These are phyloP conservation scores for Micromys minutus DNA, from an alignment of 2,113 vertebrate species.

Conservation along the genomic window DNA sequence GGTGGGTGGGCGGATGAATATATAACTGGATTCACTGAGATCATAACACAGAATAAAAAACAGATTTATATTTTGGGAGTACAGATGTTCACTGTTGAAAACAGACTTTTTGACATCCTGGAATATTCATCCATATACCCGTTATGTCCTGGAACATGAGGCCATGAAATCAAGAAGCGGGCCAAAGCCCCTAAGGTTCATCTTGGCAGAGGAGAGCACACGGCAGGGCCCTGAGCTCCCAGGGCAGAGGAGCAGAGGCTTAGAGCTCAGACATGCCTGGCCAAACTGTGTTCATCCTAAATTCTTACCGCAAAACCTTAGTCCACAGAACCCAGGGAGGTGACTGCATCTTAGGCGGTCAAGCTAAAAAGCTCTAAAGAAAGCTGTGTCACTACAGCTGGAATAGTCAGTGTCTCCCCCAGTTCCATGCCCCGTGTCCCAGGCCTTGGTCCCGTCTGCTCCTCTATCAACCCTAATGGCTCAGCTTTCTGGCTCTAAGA, in stretches of 20 bases:
- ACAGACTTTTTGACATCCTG: neutral
- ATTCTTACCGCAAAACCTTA: rapidly evolving
- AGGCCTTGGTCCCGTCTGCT: neutral
- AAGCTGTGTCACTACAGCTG: neutral
- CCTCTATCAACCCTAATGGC: neutral
- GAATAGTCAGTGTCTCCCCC: no score
- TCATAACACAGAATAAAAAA: rapidly evolving
- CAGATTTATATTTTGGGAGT: rapidly evolving
- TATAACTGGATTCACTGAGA: neutral
- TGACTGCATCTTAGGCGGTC: rapidly evolving
- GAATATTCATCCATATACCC: rapidly evolving
- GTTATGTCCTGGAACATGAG: rapidly evolving
- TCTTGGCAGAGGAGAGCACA: no score
- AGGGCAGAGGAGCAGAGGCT: neutral
- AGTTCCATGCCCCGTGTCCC: rapidly evolving
- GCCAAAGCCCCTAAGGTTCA: neutral
- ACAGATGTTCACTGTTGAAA: neutral
- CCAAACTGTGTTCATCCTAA: neutral
- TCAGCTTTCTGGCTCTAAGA: neutral
- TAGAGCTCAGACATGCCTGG: rapidly evolving
- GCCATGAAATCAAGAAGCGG: rapidly evolving
- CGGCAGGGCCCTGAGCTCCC: neutral
- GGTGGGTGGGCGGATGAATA: neutral
- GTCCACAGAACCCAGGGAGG: rapidly evolving
- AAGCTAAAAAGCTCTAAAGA: neutral